Evolutionary conservation across 2,888 invertebrate genomes (phyloP), one percentile per base, ranked within the genome.

Genomic region (Latheticus oryzae): DNA sequence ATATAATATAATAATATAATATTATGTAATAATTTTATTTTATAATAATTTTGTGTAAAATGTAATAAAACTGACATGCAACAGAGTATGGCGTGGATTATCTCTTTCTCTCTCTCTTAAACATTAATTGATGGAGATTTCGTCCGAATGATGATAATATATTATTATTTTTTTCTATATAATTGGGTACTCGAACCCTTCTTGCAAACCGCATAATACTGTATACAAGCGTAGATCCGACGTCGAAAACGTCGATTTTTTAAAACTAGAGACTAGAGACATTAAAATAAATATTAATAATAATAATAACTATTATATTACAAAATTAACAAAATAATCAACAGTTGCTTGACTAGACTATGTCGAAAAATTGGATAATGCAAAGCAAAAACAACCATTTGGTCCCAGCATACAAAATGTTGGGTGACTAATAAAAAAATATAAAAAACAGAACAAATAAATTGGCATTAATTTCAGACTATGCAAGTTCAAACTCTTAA

Each of bases 61-160:
- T 76, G 75, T 77, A 77, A 76, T 77, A 76, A 76, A 76, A 77
- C 74, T 71, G 73, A 76, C 77, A 78, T 77, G 77, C 76, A 78
- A 76, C 76, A 75, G 74, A 76, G 75, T 77, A 76, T 77, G 76
- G 76, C 76, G 74, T 73, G 72, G 72, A 73, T 73, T 71, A 68
- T 72, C 67, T 67, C 64, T 63, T 63, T n/a, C n/a, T n/a, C n/a
- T n/a, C n/a, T n/a, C n/a, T n/a, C n/a, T n/a, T n/a, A n/a, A n/a
- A n/a, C n/a, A n/a, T 62, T 61, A 58, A 68, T 66, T 66, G 62
- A 66, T 68, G 65, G 64, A 62, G 61, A 64, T 57, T n/a, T 67
- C 59, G 59, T 66, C 61, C 64, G 61, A 62, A 62, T 60, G n/a
- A 54, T 63, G 55, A 63, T 58, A 58, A 40, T 42, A 52, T n/a